A percentile compares a stretch with the other conserved stretches of the same genome.
These are phyloP conservation scores for Lithobates sylvaticus DNA, from an alignment of 2,797 vertebrate species.

Conservation along the genomic window DNA sequence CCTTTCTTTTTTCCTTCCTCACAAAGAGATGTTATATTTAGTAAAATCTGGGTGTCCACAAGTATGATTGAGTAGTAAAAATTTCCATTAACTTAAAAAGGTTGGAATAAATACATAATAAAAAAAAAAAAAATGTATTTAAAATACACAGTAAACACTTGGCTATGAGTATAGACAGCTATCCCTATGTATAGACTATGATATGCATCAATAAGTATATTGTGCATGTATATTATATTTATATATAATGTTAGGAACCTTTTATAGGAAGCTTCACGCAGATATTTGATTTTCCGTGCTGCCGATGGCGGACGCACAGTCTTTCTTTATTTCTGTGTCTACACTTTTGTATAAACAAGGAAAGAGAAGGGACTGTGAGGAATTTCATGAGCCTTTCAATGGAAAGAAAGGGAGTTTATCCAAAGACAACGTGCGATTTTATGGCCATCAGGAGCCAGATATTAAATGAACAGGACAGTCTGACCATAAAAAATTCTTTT, in stretches of 20 bases:
- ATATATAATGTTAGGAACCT: slow-evolving; percentile 36
- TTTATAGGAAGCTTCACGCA: slow-evolving; percentile 21
- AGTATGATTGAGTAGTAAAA: slow-evolving; percentile 20
- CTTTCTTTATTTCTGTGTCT: slow-evolving; percentile 34
- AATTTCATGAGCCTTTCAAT: slow-evolving; percentile 22
- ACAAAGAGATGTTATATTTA: slow-evolving; percentile 34
- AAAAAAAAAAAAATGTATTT: no score
- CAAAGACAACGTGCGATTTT: neutral
- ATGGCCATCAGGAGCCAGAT: neutral
- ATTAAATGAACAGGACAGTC: neutral
- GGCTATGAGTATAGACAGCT: no score
- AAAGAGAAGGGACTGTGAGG: slow-evolving; percentile 15
- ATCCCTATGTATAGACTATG: no score
- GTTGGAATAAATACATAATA: no score
- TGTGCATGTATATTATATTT: no score
- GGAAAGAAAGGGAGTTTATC: slow-evolving; percentile 39
- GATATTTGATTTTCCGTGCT: slow-evolving; percentile 49
- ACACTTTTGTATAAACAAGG: slow-evolving; percentile 31
- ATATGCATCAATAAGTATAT: no score
- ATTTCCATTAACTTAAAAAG: slow-evolving; percentile 35
- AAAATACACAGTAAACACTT: no score
- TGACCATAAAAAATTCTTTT: no score
- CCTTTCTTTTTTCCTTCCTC: neutral
- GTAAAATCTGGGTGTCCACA: slow-evolving; percentile 4
- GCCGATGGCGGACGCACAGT: slow-evolving; percentile 12